Base-by-base conservation (phyloP, 1,140 invertebrate species). In the Cotesia vestalis region DNA sequence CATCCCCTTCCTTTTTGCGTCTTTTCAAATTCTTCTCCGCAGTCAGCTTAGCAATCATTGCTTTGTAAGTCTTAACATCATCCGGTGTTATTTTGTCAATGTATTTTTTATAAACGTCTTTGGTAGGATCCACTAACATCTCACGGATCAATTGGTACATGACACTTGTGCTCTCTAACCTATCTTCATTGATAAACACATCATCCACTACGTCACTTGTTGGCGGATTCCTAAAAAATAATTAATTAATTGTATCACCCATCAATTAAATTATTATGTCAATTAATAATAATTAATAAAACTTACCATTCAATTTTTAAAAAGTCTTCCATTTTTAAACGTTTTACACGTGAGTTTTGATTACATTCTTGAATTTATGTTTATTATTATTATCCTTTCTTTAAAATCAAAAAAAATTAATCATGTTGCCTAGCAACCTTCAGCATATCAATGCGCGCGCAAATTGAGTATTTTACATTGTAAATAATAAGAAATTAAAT, bases 181-280 rank as follows among this genome's bases (percentile, higher is more conserved):
- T 81, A 34, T 76, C 75, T 3, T 40, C 61, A 4, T 66, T 67
- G n/a, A 83, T 62, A 9, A 83, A 83, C 27, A 68, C 75, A 63
- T 74, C 38, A 2, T 81, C 78, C 17, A 80, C 36, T 0, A 81
- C 40, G 12, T 82, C 80, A 35, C 81, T 77, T 3, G 81, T 63
- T 1, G 75, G 12, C 52, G 75, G 71, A 72, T 75, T 55, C 81
- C 81, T 80, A 3, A 61, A 27, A 5, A 34, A 55, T 11, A 60
- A 67, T 64, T 52, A 66, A 72, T 57, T 71, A 35, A 9, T 63
- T 12, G 64, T 38, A 63, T 71, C 4, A 46, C 3, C 3, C 40
- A 46, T 53, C 8, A 35, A 59, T 40, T 38, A 59, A 20, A 40
- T 27, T 20, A 40, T 35, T 20, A 51, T 36, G 27, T 27, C 27